These are phyloP conservation scores for Raja brachyura DNA, from an alignment of 2,113 vertebrate species.

Conservation along the genomic window DNA sequence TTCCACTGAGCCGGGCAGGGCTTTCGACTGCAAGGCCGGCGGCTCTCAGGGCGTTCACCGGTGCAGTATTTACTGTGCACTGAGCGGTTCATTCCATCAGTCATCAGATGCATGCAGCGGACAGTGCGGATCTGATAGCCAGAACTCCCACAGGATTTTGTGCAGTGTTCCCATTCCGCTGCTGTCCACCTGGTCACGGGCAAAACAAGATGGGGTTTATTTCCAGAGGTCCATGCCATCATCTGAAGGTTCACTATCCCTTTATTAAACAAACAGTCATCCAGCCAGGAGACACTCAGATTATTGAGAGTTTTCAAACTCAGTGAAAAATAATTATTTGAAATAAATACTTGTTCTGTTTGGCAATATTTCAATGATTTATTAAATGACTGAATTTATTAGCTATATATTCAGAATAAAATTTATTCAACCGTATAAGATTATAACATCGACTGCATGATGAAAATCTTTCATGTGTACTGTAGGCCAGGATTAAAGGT, in stretches of 20 bases:
- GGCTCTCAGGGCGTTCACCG: slow-evolving; percentile 76
- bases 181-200: slow-evolving; percentile 69
- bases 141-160: slow-evolving; percentile 79
- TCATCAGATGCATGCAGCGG: slow-evolving; percentile 76
- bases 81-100: slow-evolving; percentile 72
- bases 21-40: slow-evolving; percentile 67
- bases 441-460: too few relatives aligned
- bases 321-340: not conserved
- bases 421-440: not conserved
- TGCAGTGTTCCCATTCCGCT: slow-evolving; percentile 90
- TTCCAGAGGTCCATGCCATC: not conserved
- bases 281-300: not conserved
- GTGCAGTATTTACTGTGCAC: slow-evolving; percentile 82
- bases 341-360: not conserved
- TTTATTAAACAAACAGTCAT: not conserved
- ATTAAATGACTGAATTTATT: not conserved
- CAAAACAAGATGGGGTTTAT: not conserved
- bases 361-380: not conserved
- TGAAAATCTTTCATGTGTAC: not conserved
- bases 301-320: not conserved
- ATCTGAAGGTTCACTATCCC: not conserved
- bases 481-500: not conserved
- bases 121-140: slow-evolving; percentile 88
- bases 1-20: slow-evolving; percentile 81
- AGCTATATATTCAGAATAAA: not conserved